Percentiles rank a stretch among this genome's conserved stretches.
These are phyloP conservation scores for Plotosus lineatus DNA, from an alignment of 2,113 vertebrate genomes.

Conservation along the genomic window DNA sequence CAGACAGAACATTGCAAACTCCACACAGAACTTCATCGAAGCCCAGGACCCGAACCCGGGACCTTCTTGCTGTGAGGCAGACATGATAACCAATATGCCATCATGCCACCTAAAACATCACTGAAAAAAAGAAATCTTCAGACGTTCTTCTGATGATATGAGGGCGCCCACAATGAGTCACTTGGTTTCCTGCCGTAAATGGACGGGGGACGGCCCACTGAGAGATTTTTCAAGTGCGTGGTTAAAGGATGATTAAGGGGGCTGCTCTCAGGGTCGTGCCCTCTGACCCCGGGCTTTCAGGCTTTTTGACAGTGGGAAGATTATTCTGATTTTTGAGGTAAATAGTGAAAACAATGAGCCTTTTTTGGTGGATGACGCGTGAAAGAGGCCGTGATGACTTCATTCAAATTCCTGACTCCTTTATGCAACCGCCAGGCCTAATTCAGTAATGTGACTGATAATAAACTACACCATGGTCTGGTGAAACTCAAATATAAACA, in stretches of 20 bases:
- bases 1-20: too few species aligned
- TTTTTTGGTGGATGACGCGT: slow-evolving; percentile 23
- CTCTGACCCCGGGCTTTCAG: slow-evolving; percentile 2
- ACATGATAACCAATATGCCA: too few species aligned
- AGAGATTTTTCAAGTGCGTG: slow-evolving; percentile 10
- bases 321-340: slow-evolving; percentile 20
- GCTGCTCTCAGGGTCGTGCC: not conserved
- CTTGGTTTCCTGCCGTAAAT: not conserved
- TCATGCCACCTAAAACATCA: slow-evolving; percentile 37
- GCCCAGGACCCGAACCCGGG: too few species aligned
- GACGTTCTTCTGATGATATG: not conserved
- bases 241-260: not conserved
- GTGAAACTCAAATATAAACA: not conserved
- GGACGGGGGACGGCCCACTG: not conserved
- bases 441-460: slow-evolving; percentile 13
- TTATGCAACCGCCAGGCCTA: not conserved
- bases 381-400: slow-evolving; percentile 10
- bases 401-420: slow-evolving; percentile 1
- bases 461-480: not conserved
- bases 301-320: not conserved
- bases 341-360: slow-evolving; percentile 26
- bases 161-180: not conserved
- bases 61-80: too few species aligned
- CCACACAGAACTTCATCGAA: too few species aligned
- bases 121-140: not conserved